A percentile compares a stretch with the other conserved stretches of the same genome.
Conservation (phyloP, 2,888 invertebrate genomes). For the Vanessa cardui region DNA sequence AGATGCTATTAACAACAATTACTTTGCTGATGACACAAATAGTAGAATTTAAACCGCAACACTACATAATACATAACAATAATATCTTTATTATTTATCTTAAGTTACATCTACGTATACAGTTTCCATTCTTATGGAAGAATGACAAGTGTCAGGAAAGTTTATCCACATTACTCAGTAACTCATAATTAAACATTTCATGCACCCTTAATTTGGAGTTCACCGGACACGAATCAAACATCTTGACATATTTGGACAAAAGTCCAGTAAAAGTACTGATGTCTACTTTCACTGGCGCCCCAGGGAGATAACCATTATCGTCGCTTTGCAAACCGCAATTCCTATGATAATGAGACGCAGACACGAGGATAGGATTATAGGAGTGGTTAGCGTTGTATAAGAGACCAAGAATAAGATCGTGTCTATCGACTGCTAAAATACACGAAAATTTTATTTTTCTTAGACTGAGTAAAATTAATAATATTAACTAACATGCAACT, state of each 20-base stretch:
- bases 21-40: constrained; percentile 3
- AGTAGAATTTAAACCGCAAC: constrained; percentile 11
- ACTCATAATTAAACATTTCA: neutral
- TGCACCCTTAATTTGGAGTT: constrained; percentile 2
- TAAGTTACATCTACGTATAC: neutral
- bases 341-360: constrained; percentile 68
- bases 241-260: constrained; percentile 21
- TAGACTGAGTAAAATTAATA: neutral
- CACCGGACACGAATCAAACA: constrained; percentile 14
- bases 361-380: constrained; percentile 19
- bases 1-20: constrained; percentile 19
- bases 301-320: constrained; percentile 67
- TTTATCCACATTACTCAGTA: neutral
- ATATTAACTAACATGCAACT: neutral
- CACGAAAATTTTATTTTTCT: neutral
- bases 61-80: neutral
- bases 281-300: constrained; percentile 66
- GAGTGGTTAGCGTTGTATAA: constrained; percentile 1
- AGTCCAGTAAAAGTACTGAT: constrained; percentile 12
- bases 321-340: constrained; percentile 63
- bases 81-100: neutral
- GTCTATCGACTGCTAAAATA: constrained; percentile 4
- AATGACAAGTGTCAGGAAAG: neutral
- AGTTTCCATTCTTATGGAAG: neutral
- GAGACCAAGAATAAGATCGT: neutral